These are phyloP conservation scores for Athene noctua DNA, from an alignment of 2,113 vertebrate species.

Conservation along the genomic window DNA sequence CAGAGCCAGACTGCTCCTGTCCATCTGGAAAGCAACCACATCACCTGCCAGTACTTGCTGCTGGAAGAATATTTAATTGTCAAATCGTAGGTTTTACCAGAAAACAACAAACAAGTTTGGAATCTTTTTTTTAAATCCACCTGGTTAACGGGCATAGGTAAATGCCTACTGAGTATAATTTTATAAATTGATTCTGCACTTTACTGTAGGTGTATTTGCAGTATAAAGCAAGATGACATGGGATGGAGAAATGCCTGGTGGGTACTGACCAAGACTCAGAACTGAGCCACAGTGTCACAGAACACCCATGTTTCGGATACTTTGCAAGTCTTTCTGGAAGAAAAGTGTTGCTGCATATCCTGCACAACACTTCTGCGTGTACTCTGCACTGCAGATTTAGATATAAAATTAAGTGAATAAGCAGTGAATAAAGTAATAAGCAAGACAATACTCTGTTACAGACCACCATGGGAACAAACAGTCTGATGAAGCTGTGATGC, in stretches of 20 bases:
- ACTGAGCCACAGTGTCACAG: background rate
- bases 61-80: background rate
- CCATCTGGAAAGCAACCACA: fast-evolving
- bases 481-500: background rate
- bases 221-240: background rate
- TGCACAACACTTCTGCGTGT: background rate
- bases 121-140: background rate
- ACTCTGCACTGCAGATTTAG: background rate
- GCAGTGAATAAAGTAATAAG: background rate
- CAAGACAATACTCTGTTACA: background rate
- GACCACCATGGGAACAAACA: background rate
- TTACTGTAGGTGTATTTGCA: background rate
- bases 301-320: background rate
- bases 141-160: background rate
- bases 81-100: background rate
- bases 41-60: background rate
- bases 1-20: background rate
- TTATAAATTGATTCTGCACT: background rate
- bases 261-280: background rate
- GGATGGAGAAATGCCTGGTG: background rate
- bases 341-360: background rate
- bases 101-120: background rate
- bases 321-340: background rate
- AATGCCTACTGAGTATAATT: background rate
- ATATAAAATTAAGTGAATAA: background rate